phyloP scores from a whole-genome alignment of 2,888 invertebrate species.

The Eristalis pertinax region DNA sequence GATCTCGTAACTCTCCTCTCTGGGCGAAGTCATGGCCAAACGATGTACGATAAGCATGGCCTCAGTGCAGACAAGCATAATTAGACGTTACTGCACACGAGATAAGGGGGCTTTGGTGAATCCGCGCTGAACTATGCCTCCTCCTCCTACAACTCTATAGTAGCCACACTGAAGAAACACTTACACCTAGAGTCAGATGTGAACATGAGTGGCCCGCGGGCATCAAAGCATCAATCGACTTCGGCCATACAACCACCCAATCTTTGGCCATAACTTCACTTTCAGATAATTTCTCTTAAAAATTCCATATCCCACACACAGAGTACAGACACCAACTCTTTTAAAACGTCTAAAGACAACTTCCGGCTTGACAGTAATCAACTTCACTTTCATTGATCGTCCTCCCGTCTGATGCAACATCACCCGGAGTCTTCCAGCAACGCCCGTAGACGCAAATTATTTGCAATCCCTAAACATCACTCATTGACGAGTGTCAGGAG shows the following conservation, averaged over 20 bases:
- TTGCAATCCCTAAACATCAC: constrained; percentile 42
- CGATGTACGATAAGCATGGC: too few species aligned
- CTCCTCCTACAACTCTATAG: too few species aligned
- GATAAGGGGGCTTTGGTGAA: too few species aligned
- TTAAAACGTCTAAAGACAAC: constrained; percentile 10
- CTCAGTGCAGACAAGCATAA: too few species aligned
- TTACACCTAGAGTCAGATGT: too few species aligned
- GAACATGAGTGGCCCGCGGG: too few species aligned
- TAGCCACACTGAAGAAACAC: too few species aligned
- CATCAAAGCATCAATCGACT: too few species aligned
- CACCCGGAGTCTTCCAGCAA: constrained; percentile 5
- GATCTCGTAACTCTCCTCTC: background rate
- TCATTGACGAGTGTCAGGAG: background rate
- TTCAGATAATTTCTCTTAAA: background rate
- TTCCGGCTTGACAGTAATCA: constrained; percentile 24
- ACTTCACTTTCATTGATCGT: constrained; percentile 58
- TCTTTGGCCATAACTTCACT: background rate
- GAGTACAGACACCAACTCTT: background rate
- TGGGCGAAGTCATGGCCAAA: too few species aligned
- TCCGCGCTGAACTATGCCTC: too few species aligned
- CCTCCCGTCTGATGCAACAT: constrained; percentile 5
- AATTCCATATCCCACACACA: background rate
- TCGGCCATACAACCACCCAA: too few species aligned
- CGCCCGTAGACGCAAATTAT: constrained; percentile 47
- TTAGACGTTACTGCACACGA: too few species aligned